These are phyloP conservation scores for Mimachlamys varia DNA, from an alignment of 2,888 invertebrate species.

Conservation along the genomic window DNA sequence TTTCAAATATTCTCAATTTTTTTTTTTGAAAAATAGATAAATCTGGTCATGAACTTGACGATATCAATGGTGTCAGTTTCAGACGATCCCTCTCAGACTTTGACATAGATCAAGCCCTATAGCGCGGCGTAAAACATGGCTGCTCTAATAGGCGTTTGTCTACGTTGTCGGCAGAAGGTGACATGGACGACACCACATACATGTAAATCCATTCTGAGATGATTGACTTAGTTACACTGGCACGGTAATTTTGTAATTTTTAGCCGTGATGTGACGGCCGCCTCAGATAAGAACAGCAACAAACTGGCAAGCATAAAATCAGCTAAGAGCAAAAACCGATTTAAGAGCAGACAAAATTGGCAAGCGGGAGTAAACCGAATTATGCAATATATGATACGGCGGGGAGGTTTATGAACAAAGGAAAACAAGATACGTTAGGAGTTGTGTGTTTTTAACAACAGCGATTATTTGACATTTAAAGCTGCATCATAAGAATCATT, in stretches of 20 bases:
- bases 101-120: neutral
- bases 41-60: neutral
- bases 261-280: neutral
- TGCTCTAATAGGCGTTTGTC: neutral
- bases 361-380: neutral
- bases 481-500: too few relatives aligned
- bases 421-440: neutral
- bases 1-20: neutral
- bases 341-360: conserved; percentile 4
- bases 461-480: neutral
- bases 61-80: neutral
- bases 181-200: neutral
- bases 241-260: neutral
- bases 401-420: neutral
- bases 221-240: neutral
- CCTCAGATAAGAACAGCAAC: neutral
- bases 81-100: neutral
- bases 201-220: neutral
- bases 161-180: neutral
- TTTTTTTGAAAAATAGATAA: neutral
- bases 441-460: neutral
- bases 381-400: neutral
- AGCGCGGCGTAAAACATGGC: neutral
- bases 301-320: neutral
- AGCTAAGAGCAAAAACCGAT: neutral